Evolutionary conservation across 1,140 invertebrate species (phyloP), one percentile per base, ranked within the genome.

Genomic region (Drosophila lacteicornis): DNA sequence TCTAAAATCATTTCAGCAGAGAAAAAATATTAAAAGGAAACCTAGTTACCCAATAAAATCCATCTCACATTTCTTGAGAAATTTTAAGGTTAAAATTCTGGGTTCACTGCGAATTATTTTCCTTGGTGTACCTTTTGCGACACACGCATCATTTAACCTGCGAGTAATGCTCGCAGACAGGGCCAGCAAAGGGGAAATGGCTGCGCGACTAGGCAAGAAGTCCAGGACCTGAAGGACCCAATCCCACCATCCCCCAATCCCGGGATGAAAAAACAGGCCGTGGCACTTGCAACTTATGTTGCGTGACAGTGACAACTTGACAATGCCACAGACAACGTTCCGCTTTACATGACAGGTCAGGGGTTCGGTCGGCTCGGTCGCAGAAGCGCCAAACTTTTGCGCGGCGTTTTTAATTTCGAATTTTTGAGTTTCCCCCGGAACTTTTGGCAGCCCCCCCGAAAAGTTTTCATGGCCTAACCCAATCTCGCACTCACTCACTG

Each of bases 251-350:
- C 12, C 58, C 45, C 40, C 15, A 0, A 0, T 9, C 8, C n/a
- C 17, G 15, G 7, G 1, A 19, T 38, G 43, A 30, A 42, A 36
- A 40, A 53, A 56, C 38, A 61, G 60, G 68, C 56, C 30, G 50
- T 58, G 56, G 55, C 75, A 79, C 84, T 84, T 63, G 79, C 85
- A 90, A 90, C 85, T 91, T 90, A 90, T 90, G 85, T 90, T 91
- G 86, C 85, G 85, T 90, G 85, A 90, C 85, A 90, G 85, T 90
- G 85, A 90, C 86, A 90, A 91, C 85, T 91, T 90, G 85, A 90
- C 85, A 90, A 90, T 90, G 85, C 75, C 82, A 86, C 86, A 90
- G 86, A 90, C 82, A 91, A 85, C 78, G 85, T 78, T 63, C 51
- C 79, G 80, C 49, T 47, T 61, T 68, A 81, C 81, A 78, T 81